phyloP scores from a whole-genome alignment of 2,113 vertebrate species.

The Osmerus mordax region DNA sequence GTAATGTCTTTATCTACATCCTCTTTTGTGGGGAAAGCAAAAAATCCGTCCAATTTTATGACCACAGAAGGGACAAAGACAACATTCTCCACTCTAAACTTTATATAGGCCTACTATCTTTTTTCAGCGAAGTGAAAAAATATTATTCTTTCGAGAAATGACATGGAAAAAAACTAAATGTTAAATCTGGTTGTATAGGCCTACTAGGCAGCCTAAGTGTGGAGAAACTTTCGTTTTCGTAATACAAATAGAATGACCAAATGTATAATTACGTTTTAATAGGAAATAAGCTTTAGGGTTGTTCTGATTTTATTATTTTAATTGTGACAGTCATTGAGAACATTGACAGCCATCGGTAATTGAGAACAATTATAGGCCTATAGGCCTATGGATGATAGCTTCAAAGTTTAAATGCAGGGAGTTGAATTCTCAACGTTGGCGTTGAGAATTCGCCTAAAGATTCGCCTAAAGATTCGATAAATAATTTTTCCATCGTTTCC shows the following conservation, averaged over 20 bases:
- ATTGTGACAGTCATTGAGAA: too few species aligned
- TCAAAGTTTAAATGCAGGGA: background rate
- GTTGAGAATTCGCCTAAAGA: slow-evolving; percentile 4
- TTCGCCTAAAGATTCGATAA: background rate
- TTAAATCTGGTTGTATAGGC: too few species aligned
- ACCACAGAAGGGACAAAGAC: slow-evolving; percentile 32
- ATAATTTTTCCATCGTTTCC: slow-evolving; percentile 40
- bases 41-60: slow-evolving; percentile 8
- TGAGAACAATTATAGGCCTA: too few species aligned
- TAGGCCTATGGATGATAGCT: too few species aligned
- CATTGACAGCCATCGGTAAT: too few species aligned
- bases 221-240: too few species aligned
- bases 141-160: background rate
- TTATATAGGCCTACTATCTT: background rate
- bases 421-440: slow-evolving; percentile 7
- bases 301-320: too few species aligned
- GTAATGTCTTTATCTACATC: slow-evolving; percentile 43
- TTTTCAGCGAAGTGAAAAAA: background rate
- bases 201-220: too few species aligned
- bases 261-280: too few species aligned
- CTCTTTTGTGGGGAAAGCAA: slow-evolving; percentile 4
- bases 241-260: too few species aligned
- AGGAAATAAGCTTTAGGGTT: too few species aligned
- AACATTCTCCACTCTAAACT: background rate
- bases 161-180: too few species aligned